phyloP scores from a whole-genome alignment of 2,888 invertebrate species.

The Hypercompe scribonia region DNA sequence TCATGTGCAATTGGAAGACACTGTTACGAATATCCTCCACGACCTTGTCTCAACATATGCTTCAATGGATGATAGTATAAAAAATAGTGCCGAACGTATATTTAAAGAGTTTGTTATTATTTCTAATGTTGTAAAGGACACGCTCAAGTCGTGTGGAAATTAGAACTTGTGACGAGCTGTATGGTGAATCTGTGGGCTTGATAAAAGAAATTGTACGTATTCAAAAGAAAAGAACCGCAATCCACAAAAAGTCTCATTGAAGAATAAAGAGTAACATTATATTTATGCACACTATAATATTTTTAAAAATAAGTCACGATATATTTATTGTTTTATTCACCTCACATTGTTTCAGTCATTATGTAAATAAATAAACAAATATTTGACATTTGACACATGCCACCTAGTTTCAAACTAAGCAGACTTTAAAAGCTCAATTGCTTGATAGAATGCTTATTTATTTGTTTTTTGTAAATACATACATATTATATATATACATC shows the following conservation, averaged over 20 bases:
- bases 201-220: not conserved
- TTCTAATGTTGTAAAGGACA: conserved; percentile 57
- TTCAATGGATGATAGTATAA: conserved; percentile 53
- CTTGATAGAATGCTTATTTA: too few species aligned
- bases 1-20: conserved; percentile 49
- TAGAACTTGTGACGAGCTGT: conserved; percentile 28
- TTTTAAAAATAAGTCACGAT: not conserved
- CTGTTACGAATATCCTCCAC: conserved; percentile 53
- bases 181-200: not conserved
- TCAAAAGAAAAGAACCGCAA: not conserved
- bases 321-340: not conserved
- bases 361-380: not conserved
- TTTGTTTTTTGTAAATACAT: too few species aligned
- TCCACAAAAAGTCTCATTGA: not conserved
- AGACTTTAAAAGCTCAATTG: too few species aligned
- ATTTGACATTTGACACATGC: too few species aligned
- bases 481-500: too few species aligned
- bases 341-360: not conserved
- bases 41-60: conserved; percentile 65
- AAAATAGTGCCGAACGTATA: conserved; percentile 45
- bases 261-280: not conserved
- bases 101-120: conserved; percentile 60
- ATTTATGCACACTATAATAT: not conserved
- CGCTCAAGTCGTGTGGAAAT: conserved; percentile 62
- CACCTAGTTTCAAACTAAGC: too few species aligned